These are phyloP conservation scores for Eulemur macaco DNA, from an alignment of 2,113 vertebrate genomes.

Conservation along the genomic window DNA sequence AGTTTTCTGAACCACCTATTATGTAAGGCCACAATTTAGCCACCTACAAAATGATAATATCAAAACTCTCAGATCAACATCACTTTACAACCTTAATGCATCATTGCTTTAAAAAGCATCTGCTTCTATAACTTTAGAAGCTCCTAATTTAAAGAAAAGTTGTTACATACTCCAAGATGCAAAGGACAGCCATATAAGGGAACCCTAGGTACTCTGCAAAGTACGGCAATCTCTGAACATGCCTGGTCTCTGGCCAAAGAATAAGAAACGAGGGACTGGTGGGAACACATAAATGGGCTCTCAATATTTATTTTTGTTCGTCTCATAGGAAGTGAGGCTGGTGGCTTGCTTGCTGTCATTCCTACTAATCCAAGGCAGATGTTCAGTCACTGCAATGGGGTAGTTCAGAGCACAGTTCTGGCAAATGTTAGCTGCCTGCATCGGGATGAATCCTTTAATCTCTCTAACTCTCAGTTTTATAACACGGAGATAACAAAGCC, in stretches of 20 bases:
- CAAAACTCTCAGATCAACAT: neutral
- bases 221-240: accelerated
- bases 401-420: neutral
- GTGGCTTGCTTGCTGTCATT: neutral
- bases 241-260: too few relatives aligned
- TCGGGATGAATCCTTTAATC: neutral
- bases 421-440: neutral
- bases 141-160: neutral
- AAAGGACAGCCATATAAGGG: too few relatives aligned
- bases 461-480: neutral
- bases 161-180: neutral
- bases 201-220: too few relatives aligned
- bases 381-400: neutral
- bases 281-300: neutral
- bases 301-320: neutral
- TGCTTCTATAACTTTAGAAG: neutral
- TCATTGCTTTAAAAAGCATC: neutral
- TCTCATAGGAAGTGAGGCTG: neutral
- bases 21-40: neutral
- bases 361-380: neutral
- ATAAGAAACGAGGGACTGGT: neutral
- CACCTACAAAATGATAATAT: neutral
- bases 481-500: neutral
- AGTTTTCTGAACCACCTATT: neutral
- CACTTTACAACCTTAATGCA: neutral